These are phyloP conservation scores for Bursaphelenchus mucronatus DNA, from an alignment of 1,140 invertebrate genomes.

Conservation along the genomic window DNA sequence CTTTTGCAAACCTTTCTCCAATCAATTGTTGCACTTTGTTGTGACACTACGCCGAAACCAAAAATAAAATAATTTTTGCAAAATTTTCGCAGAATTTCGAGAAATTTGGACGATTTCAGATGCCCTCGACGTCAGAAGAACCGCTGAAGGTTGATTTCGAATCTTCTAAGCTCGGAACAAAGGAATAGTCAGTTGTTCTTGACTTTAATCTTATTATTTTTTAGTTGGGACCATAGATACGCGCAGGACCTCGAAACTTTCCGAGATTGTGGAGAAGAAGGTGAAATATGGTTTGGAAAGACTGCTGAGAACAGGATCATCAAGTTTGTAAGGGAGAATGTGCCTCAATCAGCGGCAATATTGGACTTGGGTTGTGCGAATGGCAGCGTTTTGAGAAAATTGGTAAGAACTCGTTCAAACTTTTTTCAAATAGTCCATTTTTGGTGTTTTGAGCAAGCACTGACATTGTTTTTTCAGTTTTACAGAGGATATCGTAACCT, in stretches of 20 bases:
- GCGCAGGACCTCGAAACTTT: slow-evolving; percentile 76
- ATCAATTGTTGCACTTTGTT: background rate
- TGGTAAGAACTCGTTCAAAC: background rate
- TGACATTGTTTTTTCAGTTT: background rate
- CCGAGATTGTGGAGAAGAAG: slow-evolving; percentile 75
- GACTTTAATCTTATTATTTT: slow-evolving; percentile 24
- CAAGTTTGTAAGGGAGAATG: slow-evolving; percentile 14
- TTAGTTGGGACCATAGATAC: slow-evolving; percentile 78
- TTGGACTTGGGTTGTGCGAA: slow-evolving; percentile 13
- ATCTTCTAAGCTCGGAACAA: slow-evolving; percentile 73
- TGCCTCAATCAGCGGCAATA: slow-evolving; percentile 10
- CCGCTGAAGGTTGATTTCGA: slow-evolving; percentile 7
- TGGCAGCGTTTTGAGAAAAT: slow-evolving; percentile 8
- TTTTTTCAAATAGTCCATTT: background rate
- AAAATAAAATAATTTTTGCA: slow-evolving; percentile 7
- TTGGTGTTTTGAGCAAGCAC: no score
- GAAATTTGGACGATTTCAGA: no score
- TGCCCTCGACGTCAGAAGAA: no score
- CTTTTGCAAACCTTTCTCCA: background rate
- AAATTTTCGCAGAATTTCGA: no score
- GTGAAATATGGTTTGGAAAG: slow-evolving; percentile 80
- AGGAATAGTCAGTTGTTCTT: slow-evolving; percentile 68
- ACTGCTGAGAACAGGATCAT: slow-evolving; percentile 73
- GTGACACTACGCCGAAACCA: background rate
- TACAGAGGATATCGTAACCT: background rate